phyloP scores from a whole-genome alignment of 1,140 invertebrate genomes.

The Micrasema longulum region DNA sequence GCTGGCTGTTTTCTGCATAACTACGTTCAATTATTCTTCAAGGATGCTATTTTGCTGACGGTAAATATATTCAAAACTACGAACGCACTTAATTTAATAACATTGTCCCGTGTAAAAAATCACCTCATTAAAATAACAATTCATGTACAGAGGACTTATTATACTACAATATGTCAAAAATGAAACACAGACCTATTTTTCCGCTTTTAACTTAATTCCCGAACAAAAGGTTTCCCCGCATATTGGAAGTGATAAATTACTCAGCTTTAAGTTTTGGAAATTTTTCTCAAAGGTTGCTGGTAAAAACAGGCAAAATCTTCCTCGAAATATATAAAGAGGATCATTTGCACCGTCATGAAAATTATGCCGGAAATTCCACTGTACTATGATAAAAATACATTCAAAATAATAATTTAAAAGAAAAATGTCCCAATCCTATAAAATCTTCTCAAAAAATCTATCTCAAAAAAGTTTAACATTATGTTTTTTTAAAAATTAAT shows the following conservation, averaged over 20 bases:
- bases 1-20: no score
- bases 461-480: no score
- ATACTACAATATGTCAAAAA: conserved; percentile 53
- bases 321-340: conserved; percentile 16
- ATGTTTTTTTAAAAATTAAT: no score
- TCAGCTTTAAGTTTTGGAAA: conserved; percentile 52
- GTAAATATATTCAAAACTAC: no score
- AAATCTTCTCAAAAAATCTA: no score
- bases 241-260: conserved; percentile 52
- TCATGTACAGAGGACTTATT: conserved; percentile 48
- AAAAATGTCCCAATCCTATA: no score
- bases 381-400: no score
- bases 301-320: conserved; percentile 21
- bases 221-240: conserved; percentile 49
- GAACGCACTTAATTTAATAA: conserved; percentile 23
- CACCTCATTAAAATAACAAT: conserved; percentile 51
- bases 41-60: no score
- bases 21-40: no score
- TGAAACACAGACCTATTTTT: conserved; percentile 53
- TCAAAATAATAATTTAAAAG: no score
- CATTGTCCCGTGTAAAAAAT: conserved; percentile 33
- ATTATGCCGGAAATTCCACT: background rate
- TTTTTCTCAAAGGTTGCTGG: conserved; percentile 32
- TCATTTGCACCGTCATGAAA: conserved; percentile 22
- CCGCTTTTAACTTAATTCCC: conserved; percentile 51